Percentiles rank a stretch among this genome's conserved stretches.
Conservation (phyloP, 2,888 invertebrate genomes). For the Drosophila planitibia region DNA sequence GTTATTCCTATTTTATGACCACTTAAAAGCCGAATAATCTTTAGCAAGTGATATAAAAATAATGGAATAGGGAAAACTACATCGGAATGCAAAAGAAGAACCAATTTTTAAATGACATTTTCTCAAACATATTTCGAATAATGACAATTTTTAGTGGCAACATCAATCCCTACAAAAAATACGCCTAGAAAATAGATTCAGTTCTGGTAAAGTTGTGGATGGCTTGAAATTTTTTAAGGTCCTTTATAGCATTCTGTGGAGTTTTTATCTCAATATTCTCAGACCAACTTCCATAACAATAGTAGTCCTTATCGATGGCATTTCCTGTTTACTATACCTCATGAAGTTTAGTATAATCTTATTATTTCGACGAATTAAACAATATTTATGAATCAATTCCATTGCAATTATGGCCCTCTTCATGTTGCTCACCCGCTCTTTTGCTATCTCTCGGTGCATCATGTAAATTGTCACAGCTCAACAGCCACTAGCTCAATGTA, state of each 20-base stretch:
- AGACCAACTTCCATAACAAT: background rate
- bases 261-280: background rate
- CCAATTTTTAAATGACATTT: background rate
- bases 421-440: conserved; percentile 12
- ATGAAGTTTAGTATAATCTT: background rate
- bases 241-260: background rate
- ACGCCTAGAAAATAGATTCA: background rate
- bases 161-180: background rate
- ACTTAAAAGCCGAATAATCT: conserved; percentile 57
- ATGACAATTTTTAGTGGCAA: background rate
- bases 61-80: conserved; percentile 33
- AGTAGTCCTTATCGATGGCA: background rate
- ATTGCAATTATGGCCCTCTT: background rate
- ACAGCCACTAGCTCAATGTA: conserved; percentile 67
- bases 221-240: background rate
- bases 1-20: conserved; percentile 74
- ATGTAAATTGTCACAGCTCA: conserved; percentile 63
- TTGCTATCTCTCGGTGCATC: conserved; percentile 50
- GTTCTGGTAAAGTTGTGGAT: background rate
- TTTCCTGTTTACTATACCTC: conserved; percentile 6
- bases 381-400: conserved; percentile 11
- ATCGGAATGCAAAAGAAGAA: background rate
- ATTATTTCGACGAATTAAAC: conserved; percentile 15
- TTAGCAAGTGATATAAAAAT: conserved; percentile 52
- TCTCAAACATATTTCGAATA: background rate